Evolutionary conservation across 2,113 vertebrate genomes (phyloP), one percentile per base, ranked within the genome.

Genomic region (Myxocyprinus asiaticus): DNA sequence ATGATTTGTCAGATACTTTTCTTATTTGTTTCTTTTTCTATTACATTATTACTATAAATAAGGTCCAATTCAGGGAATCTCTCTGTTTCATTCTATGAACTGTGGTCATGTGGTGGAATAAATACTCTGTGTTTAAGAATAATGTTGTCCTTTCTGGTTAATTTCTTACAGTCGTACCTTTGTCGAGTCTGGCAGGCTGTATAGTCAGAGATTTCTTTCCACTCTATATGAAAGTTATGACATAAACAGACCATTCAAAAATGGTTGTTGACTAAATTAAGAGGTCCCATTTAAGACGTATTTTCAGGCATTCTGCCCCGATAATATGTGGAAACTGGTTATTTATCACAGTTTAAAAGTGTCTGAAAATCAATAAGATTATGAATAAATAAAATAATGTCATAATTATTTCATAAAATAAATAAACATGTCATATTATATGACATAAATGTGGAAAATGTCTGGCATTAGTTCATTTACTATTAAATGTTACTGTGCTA

Each of bases 21-120:
- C 5, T 14, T 15, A 11, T 58, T n/a, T 58, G 6, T 58, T 33
- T 33, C 22, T 33, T 58, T 15, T 15, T 58, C 11, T 7, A 15
- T 58, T 58, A 15, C 12, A 4, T 0, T 5, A 56, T 56, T 56
- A 15, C 55, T 62, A 45, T 3, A 62, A 45, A 74, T 58, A 42
- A 74, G 50, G 17, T 17, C 3, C 7, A 9, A 45, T 74, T 63
- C 15, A 63, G 71, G 47, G 10, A 10, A 9, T n/a, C 48, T 42
- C 10, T 69, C 22, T 61, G 71, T 74, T 74, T 74, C 22, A 74
- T 33, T 12, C 17, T 33, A 4, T 8, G 7, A 74, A 62, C 15
- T 62, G 44, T 59, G 7, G 10, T 74, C 44, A 50, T 48, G 5
- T 48, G 33, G 12, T 70, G 6, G 14, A 61, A 73, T 50, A 74